phyloP scores from a whole-genome alignment of 1,140 invertebrate genomes.

The Ptiloglossa arizonensis region DNA sequence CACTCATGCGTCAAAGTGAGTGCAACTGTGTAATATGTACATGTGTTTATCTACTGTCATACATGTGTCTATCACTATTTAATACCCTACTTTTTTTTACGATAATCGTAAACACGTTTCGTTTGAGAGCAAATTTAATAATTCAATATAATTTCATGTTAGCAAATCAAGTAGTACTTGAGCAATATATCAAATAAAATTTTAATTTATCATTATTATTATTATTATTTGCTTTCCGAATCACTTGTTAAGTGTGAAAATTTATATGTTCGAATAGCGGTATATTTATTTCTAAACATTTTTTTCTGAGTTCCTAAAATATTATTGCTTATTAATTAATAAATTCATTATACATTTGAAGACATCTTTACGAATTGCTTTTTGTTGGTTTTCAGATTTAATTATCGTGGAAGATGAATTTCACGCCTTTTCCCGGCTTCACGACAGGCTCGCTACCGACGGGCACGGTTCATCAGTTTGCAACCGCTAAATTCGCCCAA shows the following conservation, averaged over 20 bases:
- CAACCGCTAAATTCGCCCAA: constrained; percentile 85
- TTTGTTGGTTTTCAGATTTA: constrained; percentile 60
- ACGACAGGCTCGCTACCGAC: constrained; percentile 84
- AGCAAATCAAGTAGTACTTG: not conserved
- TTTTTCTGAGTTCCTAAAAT: not conserved
- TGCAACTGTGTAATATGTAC: constrained; percentile 12
- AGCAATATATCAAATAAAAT: not conserved
- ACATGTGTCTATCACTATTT: not conserved
- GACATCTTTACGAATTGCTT: not conserved
- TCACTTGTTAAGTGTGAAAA: not conserved
- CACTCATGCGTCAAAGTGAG: constrained; percentile 47
- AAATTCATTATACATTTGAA: not conserved
- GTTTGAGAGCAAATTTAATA: not conserved
- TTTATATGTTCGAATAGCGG: not conserved
- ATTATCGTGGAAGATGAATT: constrained; percentile 84
- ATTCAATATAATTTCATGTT: not conserved
- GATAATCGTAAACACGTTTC: not conserved
- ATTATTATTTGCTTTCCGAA: not conserved
- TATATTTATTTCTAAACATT: not conserved
- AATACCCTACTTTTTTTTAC: constrained; percentile 1
- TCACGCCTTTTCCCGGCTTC: constrained; percentile 86
- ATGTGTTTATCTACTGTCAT: not conserved
- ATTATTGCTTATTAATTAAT: not conserved
- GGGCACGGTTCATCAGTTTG: constrained; percentile 86
- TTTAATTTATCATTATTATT: not conserved